Evolutionary conservation across 1,140 invertebrate genomes (phyloP).

Genomic region (Colletes latitarsis): DNA sequence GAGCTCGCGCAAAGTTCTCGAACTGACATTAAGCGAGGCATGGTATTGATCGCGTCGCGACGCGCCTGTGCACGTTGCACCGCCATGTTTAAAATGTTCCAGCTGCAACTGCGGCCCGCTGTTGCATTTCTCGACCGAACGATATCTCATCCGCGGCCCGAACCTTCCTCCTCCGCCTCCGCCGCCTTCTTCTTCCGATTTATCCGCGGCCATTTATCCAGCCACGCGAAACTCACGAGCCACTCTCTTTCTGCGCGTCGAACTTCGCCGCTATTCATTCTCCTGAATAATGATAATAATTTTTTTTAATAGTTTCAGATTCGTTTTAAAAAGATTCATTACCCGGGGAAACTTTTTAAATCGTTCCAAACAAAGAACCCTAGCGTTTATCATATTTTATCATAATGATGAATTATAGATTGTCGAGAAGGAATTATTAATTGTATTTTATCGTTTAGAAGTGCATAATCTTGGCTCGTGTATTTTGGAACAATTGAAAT

Average conservation of each 20-base stretch:
- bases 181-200: background rate
- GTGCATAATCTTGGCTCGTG: no score
- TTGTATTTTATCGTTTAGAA: no score
- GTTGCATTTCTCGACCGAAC: constrained; percentile 33
- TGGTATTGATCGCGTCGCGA: constrained; percentile 79
- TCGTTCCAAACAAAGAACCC: no score
- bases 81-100: constrained; percentile 80
- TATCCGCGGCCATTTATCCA: background rate
- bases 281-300: no score
- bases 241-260: background rate
- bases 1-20: constrained; percentile 73
- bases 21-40: constrained; percentile 81
- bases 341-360: no score
- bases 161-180: background rate
- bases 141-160: background rate
- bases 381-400: no score
- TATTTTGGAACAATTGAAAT: no score
- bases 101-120: constrained; percentile 43
- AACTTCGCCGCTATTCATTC: background rate
- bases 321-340: no score
- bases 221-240: background rate
- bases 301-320: no score
- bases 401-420: no score
- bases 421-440: no score
- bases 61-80: constrained; percentile 75